Base-by-base conservation (phyloP, 2,797 vertebrate genomes). In the Yasuhikotakia modesta region DNA sequence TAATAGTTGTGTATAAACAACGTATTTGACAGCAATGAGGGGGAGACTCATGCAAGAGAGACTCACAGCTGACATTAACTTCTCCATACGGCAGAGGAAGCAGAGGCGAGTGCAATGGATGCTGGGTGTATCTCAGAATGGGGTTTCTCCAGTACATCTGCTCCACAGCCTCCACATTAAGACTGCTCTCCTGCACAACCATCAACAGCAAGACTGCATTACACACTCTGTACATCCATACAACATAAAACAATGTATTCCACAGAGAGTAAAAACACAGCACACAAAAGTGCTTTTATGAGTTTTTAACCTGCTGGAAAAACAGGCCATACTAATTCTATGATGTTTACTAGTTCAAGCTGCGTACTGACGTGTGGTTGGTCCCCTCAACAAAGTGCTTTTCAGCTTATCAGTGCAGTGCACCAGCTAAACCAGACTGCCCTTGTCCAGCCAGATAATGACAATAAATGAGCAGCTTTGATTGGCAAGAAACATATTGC, bases 101-200 rank as follows among this genome's bases (percentile, higher is more conserved):
- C 82, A 97, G 89, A 4, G 96, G 96, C 0, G 96, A 96, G 87
- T 97, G 96, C 90, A 97, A 90, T 12, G 96, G 95, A 88, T 97
- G 96, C 88, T 96, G 96, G 48, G 96, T 97, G 69, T 97, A 96
- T 91, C 96, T 89, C 80, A 97, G 84, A 85, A 97, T 97, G 65
- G 96, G 96, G 89, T 97, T 97, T 86, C 96, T 95, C 89, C 94
- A 93, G 16, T 96, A 97, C 0, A 92, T 97, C 92, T 97, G 96
- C 84, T 97, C 96, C 83, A 97, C 95, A n/a, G 93, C 92, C 86
- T 97, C 95, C 45, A 94, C 87, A 75, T 97, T 97, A 46, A 94
- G 87, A 88, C 95, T 96, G 91, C 93, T 97, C 90, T 97, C 95
- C 95, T 96, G 79, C 19, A 83, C 24, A 80, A 74, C 43, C 22